phyloP scores from a whole-genome alignment of 2,888 invertebrate genomes.

The Agonopterix subpropinquella region DNA sequence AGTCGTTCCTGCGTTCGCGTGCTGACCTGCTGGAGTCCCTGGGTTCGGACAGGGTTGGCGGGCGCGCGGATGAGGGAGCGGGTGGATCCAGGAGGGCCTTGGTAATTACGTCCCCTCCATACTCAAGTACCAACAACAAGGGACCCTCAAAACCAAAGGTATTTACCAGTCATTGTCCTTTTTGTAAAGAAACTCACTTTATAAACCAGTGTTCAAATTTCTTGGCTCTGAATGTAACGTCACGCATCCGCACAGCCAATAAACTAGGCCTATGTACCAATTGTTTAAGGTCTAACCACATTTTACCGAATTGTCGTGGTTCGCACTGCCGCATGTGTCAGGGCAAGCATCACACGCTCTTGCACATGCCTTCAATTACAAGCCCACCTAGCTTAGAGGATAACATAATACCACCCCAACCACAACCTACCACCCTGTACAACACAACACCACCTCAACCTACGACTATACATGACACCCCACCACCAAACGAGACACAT shows the following conservation, averaged over 20 bases:
- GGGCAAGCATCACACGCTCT: conserved; percentile 8
- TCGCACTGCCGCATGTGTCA: conserved; percentile 4
- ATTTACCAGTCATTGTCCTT: neutral
- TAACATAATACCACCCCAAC: neutral
- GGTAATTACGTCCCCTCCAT: conserved; percentile 2
- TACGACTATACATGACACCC: neutral
- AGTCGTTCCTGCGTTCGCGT: conserved; percentile 10
- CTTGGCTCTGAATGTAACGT: conserved; percentile 1
- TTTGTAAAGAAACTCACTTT: conserved; percentile 1
- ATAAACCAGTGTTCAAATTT: conserved; percentile 2
- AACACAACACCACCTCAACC: neutral
- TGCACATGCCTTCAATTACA: neutral
- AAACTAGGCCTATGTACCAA: conserved; percentile 6
- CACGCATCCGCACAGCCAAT: neutral
- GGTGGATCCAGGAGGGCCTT: conserved; percentile 1
- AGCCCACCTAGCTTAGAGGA: neutral
- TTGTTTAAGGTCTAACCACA: conserved; percentile 6
- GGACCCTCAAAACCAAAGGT: neutral
- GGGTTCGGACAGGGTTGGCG: neutral
- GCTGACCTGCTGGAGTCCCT: conserved; percentile 13
- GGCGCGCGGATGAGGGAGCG: neutral
- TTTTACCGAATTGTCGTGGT: conserved; percentile 4
- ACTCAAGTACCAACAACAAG: neutral
- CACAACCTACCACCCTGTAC: too few species aligned
- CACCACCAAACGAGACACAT: neutral